Percentiles rank a stretch among this genome's conserved stretches.
Conservation (phyloP, 1,140 invertebrate species). For the Dufourea novaeangliae region DNA sequence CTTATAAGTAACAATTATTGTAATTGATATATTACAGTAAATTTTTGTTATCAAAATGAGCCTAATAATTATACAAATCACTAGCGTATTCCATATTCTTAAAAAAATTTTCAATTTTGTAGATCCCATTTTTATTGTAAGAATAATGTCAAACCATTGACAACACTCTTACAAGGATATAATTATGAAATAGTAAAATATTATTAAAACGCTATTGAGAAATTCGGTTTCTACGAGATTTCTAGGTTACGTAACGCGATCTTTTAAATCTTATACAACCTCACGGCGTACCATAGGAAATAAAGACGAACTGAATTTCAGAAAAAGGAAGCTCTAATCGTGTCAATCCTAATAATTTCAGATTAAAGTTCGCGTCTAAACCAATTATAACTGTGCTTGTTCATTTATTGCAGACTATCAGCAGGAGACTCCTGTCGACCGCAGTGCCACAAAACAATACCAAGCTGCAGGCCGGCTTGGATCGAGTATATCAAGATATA, state of each 20-base stretch:
- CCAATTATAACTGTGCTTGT: conserved; percentile 53
- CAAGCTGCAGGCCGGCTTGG: conserved; percentile 81
- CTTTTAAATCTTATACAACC: conserved; percentile 32
- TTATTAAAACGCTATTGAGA: too few relatives aligned
- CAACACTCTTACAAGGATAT: too few relatives aligned
- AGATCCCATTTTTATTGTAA: too few relatives aligned
- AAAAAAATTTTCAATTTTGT: too few relatives aligned
- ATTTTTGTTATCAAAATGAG: too few relatives aligned
- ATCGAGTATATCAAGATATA: conserved; percentile 83
- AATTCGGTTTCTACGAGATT: conserved; percentile 34
- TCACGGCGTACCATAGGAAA: not conserved
- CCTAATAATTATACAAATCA: too few relatives aligned
- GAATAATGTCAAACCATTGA: too few relatives aligned
- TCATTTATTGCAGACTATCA: conserved; percentile 72
- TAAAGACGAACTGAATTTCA: conserved; percentile 47
- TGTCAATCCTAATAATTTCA: conserved; percentile 44
- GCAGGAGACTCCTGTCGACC: conserved; percentile 70
- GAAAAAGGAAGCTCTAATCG: conserved; percentile 43
- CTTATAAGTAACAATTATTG: too few relatives aligned
- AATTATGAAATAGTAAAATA: too few relatives aligned
- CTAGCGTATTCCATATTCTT: too few relatives aligned
- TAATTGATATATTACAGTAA: too few relatives aligned
- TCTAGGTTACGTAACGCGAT: conserved; percentile 18
- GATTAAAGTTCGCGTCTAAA: conserved; percentile 49
- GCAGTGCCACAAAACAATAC: conserved; percentile 74